Evolutionary conservation across 1,140 invertebrate species (phyloP), one percentile per base, ranked within the genome.

Genomic region (Trichoplusia ni): DNA sequence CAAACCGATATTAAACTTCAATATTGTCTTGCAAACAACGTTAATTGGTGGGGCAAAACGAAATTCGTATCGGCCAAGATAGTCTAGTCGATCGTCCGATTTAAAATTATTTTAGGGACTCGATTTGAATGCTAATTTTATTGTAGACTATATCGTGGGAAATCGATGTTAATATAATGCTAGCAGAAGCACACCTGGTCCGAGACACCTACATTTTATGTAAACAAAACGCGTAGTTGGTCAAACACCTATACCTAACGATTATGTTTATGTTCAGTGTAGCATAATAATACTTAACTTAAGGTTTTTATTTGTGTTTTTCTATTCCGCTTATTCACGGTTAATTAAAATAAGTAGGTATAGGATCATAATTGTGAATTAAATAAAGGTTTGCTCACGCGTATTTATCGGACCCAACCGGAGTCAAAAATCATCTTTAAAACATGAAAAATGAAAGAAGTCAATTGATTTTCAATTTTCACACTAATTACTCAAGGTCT

Each of bases 71-170:
- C 16, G 40, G 59, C 7, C 35, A 56, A 44, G 58, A 63, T 65
- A 47, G 47, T 23, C 44, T 27, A 35, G 23, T 16, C 14, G 25
- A 44, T 35, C 18, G n/a, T 27, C 44, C 68, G 64, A 69, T 72
- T 73, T 64, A 63, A 72, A 68, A 53, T 64, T 37, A 73, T 66
- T 72, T 59, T 73, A 29, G 59, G 38, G 33, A 67, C 29, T 64
- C 74, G 61, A 71, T 76, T 69, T 69, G 61, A 67, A 76, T 76
- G 74, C 66, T 63, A 73, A 76, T 76, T 76, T 71, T 56, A 76
- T 47, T 65, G 64, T 67, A 59, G 63, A 59, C 38, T 64, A 63
- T 71, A 70, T 65, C 31, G 65, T 59, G 23, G 42, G 46, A 53
- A 62, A 66, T 71, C 67, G 64, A 58, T 29, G 61, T 49, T 64